These are phyloP conservation scores for Macropus fuliginosus DNA, from an alignment of 2,797 vertebrate genomes.

Conservation along the genomic window DNA sequence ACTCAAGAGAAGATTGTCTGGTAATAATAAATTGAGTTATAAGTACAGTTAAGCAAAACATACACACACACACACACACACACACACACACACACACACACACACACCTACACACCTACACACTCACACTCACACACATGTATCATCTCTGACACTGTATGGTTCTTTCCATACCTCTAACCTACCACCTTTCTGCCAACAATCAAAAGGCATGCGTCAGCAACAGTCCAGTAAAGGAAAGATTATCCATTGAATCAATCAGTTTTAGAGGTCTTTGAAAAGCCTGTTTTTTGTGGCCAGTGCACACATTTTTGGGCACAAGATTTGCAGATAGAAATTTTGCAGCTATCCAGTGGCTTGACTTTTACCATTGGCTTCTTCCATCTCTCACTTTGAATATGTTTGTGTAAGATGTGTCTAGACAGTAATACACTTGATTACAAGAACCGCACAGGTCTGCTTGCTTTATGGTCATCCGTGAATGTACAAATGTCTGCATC, in stretches of 20 bases:
- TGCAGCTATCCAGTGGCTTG: constrained; percentile 20
- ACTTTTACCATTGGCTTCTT: constrained; percentile 15
- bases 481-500: constrained; percentile 43
- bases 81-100: too few relatives aligned
- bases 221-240: neutral
- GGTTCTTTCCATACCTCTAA: neutral
- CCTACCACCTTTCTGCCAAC: neutral
- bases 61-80: neutral
- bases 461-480: constrained; percentile 36
- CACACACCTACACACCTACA: too few relatives aligned
- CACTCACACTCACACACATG: too few relatives aligned
- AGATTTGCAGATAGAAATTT: neutral
- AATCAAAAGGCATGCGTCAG: neutral
- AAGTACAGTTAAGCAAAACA: neutral
- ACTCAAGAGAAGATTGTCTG: constrained; percentile 14
- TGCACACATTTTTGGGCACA: neutral
- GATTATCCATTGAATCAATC: neutral
- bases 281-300: neutral
- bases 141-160: neutral
- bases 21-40: neutral
- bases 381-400: constrained; percentile 43
- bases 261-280: neutral
- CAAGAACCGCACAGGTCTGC: constrained; percentile 17
- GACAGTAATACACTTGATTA: constrained; percentile 32
- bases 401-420: constrained; percentile 20